phyloP scores from a whole-genome alignment of 1,140 invertebrate genomes.

The Reticulitermes speratus region DNA sequence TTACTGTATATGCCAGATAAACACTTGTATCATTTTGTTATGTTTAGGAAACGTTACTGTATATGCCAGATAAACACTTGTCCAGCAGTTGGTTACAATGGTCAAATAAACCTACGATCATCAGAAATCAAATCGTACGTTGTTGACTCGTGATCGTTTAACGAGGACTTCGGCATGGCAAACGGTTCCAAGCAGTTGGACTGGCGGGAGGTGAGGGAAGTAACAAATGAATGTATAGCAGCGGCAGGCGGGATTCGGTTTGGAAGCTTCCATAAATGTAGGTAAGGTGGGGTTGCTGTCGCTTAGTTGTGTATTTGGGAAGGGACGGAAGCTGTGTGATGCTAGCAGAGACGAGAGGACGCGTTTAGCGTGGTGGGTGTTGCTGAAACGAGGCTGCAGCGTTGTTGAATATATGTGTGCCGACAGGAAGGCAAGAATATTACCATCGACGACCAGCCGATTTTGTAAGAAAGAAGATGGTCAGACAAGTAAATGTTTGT shows the following conservation, averaged over 20 bases:
- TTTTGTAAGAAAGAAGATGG: not conserved
- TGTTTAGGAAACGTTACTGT: no score
- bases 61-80: no score
- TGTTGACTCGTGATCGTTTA: not conserved
- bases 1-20: no score
- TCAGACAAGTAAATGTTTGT: not conserved
- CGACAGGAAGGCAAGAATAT: not conserved
- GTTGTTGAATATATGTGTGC: not conserved
- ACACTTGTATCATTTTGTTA: no score
- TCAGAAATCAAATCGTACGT: no score
- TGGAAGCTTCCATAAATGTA: conserved; percentile 32
- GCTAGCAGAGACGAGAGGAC: not conserved
- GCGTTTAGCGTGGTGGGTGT: not conserved
- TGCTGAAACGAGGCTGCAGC: not conserved
- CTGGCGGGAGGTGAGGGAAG: conserved; percentile 26
- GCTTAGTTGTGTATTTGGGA: not conserved
- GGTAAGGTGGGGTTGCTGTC: conserved; percentile 24
- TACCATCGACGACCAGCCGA: not conserved
- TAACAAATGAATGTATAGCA: conserved; percentile 34
- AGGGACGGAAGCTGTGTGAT: not conserved
- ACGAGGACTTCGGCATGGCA: conserved; percentile 7
- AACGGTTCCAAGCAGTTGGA: not conserved
- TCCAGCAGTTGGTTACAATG: no score
- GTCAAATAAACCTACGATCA: no score
- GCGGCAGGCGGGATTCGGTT: conserved; percentile 24